Evolutionary conservation across 1,140 invertebrate species (phyloP).

Genomic region (Drosophila sp.): DNA sequence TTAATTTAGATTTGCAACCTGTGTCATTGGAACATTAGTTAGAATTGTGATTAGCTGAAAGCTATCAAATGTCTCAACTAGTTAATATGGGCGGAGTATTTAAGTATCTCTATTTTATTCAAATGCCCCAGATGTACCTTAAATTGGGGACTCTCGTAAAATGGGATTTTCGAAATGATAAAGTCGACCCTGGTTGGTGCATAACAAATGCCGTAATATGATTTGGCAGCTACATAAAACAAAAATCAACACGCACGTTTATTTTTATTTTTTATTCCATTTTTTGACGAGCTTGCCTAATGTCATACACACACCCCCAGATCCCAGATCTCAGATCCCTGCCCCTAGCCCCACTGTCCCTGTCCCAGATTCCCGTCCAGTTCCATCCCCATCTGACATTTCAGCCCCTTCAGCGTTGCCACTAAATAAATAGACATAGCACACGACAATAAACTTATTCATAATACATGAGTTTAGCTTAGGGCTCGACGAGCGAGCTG

Average conservation of each 20-base stretch:
- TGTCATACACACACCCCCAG: not conserved
- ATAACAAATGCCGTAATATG: slow-evolving; percentile 76
- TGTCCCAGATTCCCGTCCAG: not conserved
- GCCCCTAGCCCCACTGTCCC: not conserved
- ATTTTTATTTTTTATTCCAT: slow-evolving; percentile 20
- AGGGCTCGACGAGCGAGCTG: not conserved
- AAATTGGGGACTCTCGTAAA: slow-evolving; percentile 9
- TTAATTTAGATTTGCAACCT: too few species aligned
- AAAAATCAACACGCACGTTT: slow-evolving; percentile 59
- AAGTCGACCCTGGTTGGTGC: slow-evolving; percentile 39
- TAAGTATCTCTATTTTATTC: not conserved
- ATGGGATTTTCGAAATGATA: slow-evolving; percentile 47
- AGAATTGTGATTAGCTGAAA: not conserved
- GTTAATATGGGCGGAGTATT: not conserved
- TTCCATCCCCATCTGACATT: not conserved
- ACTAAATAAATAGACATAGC: slow-evolving; percentile 50
- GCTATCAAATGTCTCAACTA: not conserved
- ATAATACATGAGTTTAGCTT: slow-evolving; percentile 71
- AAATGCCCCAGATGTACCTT: slow-evolving; percentile 3
- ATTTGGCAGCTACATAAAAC: slow-evolving; percentile 73
- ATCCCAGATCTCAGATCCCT: too few species aligned
- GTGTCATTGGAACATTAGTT: too few species aligned
- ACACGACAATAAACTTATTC: slow-evolving; percentile 74
- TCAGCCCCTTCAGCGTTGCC: slow-evolving; percentile 13
- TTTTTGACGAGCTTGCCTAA: slow-evolving; percentile 32